Evolutionary conservation across 2,888 invertebrate genomes (phyloP).

Genomic region (Dynastes grantii): DNA sequence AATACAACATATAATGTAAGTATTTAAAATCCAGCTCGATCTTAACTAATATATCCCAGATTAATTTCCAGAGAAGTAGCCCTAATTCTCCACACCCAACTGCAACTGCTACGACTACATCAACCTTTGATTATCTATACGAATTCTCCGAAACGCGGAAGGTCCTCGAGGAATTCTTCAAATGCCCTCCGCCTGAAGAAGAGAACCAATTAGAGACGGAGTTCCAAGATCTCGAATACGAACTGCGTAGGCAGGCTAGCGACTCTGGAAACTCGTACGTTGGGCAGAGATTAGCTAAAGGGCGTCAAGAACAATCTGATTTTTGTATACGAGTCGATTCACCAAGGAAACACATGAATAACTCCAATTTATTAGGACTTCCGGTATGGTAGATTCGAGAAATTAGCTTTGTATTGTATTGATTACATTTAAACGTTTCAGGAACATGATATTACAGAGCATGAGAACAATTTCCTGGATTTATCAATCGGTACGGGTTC

Average conservation of each 20-base stretch:
- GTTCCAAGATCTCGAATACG: slow-evolving; percentile 84
- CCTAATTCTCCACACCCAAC: slow-evolving; percentile 56
- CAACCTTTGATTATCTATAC: slow-evolving; percentile 90
- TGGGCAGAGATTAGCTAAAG: slow-evolving; percentile 81
- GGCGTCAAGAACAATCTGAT: slow-evolving; percentile 69
- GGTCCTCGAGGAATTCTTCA: slow-evolving; percentile 93
- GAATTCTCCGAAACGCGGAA: slow-evolving; percentile 95
- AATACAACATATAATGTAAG: slow-evolving; percentile 66
- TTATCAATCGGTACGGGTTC: slow-evolving; percentile 77
- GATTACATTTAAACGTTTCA: slow-evolving; percentile 58
- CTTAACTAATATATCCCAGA: not conserved
- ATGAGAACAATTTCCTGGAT: slow-evolving; percentile 76
- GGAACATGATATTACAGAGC: slow-evolving; percentile 72
- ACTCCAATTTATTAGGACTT: slow-evolving; percentile 73
- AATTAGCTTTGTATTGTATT: not conserved
- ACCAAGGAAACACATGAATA: slow-evolving; percentile 75
- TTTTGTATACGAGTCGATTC: slow-evolving; percentile 72
- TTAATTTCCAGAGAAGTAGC: slow-evolving; percentile 54
- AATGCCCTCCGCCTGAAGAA: slow-evolving; percentile 81
- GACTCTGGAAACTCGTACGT: slow-evolving; percentile 83
- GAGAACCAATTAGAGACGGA: slow-evolving; percentile 74
- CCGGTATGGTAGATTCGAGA: slow-evolving; percentile 69
- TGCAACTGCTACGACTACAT: slow-evolving; percentile 69
- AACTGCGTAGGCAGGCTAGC: slow-evolving; percentile 79
- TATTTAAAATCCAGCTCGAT: slow-evolving; percentile 34